Evolutionary conservation across 2,113 vertebrate genomes (phyloP).

Genomic region (Pseudopodoces humilis): DNA sequence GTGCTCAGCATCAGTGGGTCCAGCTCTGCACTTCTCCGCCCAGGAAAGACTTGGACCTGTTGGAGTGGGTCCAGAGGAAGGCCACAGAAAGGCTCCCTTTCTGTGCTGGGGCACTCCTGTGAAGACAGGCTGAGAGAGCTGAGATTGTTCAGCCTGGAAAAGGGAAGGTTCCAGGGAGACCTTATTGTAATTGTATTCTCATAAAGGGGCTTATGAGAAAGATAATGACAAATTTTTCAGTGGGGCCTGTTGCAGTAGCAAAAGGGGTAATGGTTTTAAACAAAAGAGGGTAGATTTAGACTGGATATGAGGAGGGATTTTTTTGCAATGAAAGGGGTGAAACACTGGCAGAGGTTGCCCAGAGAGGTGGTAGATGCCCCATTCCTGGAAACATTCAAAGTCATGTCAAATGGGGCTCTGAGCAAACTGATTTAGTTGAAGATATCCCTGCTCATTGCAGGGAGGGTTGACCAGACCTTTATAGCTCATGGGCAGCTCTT

Average conservation of each 20-base stretch:
- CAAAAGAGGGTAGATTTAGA: background rate
- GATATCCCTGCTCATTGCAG: background rate
- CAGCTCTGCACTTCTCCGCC: background rate
- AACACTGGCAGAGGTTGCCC: background rate
- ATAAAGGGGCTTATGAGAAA: background rate
- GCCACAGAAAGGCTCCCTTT: background rate
- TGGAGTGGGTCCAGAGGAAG: background rate
- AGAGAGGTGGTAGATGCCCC: background rate
- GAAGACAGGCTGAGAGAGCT: background rate
- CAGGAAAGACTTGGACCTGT: background rate
- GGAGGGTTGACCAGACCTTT: background rate
- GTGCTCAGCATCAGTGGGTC: background rate
- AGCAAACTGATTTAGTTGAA: background rate
- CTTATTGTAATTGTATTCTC: no score
- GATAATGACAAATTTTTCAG: background rate
- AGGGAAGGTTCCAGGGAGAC: background rate
- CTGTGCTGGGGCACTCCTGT: background rate
- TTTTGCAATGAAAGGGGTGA: background rate
- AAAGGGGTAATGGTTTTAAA: background rate
- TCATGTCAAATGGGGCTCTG: background rate
- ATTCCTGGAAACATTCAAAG: background rate
- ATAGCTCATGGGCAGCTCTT: accelerated
- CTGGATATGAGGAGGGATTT: background rate
- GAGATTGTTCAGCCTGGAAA: background rate
- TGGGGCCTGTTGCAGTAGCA: background rate